Percentiles rank a stretch among this genome's conserved stretches.
Evolutionary conservation across 2,888 invertebrate genomes (phyloP).

Genomic region (Balanococcus diminutus): DNA sequence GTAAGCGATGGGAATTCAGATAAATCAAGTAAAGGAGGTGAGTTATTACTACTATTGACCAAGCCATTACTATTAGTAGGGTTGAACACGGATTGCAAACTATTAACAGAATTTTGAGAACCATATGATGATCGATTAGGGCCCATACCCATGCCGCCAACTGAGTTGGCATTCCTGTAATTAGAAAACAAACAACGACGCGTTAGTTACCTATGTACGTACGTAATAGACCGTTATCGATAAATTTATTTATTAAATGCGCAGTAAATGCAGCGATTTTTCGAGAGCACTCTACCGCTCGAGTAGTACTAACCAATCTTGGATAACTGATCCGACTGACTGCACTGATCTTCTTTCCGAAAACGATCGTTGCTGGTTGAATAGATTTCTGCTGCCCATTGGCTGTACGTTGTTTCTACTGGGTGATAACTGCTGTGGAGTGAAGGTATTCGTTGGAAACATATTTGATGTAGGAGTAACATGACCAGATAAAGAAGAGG

Average conservation of each 20-base stretch:
- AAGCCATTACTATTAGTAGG: slow-evolving; percentile 51
- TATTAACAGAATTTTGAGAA: slow-evolving; percentile 56
- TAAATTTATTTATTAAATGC: not conserved
- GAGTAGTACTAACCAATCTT: slow-evolving; percentile 59
- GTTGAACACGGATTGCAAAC: slow-evolving; percentile 54
- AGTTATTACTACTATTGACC: slow-evolving; percentile 71
- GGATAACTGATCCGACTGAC: slow-evolving; percentile 64
- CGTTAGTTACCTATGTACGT: not conserved
- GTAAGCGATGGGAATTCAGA: slow-evolving; percentile 93
- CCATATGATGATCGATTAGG: slow-evolving; percentile 53
- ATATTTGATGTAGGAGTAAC: slow-evolving; percentile 74
- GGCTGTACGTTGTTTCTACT: slow-evolving; percentile 62
- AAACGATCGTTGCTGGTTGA: slow-evolving; percentile 82
- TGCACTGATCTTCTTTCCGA: slow-evolving; percentile 75
- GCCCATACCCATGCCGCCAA: slow-evolving; percentile 55
- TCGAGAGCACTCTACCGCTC: not conserved
- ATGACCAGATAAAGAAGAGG: slow-evolving; percentile 75
- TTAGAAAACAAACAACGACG: not conserved
- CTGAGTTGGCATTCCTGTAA: slow-evolving; percentile 54
- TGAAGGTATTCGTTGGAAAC: slow-evolving; percentile 63
- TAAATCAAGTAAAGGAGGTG: slow-evolving; percentile 85
- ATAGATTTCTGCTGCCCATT: slow-evolving; percentile 65
- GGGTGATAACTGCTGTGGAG: slow-evolving; percentile 61
- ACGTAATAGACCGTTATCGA: not conserved
- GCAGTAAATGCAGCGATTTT: not conserved